Percentiles rank a stretch among this genome's conserved stretches.
Conservation (phyloP, 2,113 vertebrate species). For the Ceyx melanurus region DNA sequence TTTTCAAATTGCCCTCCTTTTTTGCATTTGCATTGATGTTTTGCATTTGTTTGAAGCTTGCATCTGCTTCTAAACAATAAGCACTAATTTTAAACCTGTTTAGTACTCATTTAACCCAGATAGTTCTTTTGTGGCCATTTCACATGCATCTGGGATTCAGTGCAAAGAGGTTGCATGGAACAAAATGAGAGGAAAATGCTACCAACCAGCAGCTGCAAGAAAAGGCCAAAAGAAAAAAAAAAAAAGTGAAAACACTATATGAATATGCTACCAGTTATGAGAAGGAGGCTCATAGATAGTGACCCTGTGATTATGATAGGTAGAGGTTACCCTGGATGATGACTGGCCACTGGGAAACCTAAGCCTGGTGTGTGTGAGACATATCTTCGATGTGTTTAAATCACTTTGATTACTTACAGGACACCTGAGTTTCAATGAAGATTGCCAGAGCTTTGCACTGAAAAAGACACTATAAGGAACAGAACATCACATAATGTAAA, state of each 20-base stretch:
- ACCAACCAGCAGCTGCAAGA: constrained; percentile 72
- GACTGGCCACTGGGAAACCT: neutral
- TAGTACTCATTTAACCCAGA: constrained; percentile 80
- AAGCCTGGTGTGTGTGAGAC: neutral
- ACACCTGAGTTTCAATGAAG: neutral
- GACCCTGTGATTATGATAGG: neutral
- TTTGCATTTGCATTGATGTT: constrained; percentile 77
- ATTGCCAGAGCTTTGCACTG: neutral
- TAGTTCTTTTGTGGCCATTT: constrained; percentile 78
- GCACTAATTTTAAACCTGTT: constrained; percentile 84
- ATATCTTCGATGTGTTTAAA: neutral
- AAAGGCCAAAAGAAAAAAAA: constrained; percentile 28
- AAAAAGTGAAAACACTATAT: neutral
- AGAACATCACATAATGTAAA: neutral
- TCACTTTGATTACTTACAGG: neutral
- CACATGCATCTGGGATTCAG: constrained; percentile 78
- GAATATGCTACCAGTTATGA: neutral
- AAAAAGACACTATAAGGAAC: neutral
- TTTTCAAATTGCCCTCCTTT: constrained; percentile 69
- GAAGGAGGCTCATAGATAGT: neutral
- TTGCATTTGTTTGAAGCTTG: constrained; percentile 80
- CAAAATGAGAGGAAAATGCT: constrained; percentile 68
- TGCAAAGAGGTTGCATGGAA: constrained; percentile 71
- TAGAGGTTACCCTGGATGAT: neutral
- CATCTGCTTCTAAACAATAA: constrained; percentile 81